These are phyloP conservation scores for Hemibagrus guttatus DNA, from an alignment of 2,797 vertebrate species.

Conservation along the genomic window DNA sequence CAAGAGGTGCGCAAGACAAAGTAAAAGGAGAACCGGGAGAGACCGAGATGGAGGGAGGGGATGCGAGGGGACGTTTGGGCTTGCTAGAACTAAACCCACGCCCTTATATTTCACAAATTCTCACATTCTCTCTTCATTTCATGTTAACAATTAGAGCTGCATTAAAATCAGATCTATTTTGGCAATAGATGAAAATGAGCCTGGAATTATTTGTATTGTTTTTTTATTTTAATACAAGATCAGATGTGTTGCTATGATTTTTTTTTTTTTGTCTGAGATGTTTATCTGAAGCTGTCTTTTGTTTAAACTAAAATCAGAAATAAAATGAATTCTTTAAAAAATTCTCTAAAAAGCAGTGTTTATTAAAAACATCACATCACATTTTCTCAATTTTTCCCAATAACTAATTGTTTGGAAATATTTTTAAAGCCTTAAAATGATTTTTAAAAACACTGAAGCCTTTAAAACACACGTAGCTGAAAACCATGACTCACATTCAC, in stretches of 20 bases:
- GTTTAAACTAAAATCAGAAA: too few species aligned
- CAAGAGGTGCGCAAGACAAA: slow-evolving; percentile 31
- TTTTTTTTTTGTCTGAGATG: background rate
- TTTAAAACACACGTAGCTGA: background rate
- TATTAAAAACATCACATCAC: background rate
- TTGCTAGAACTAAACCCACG: background rate
- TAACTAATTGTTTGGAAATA: too few species aligned
- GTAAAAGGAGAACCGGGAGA: background rate
- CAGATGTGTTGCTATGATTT: background rate
- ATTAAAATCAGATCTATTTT: too few species aligned
- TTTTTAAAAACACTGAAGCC: background rate
- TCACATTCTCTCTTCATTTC: background rate
- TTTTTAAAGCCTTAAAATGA: too few species aligned
- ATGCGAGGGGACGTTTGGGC: background rate
- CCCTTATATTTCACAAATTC: background rate
- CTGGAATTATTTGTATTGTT: background rate
- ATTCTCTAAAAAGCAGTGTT: background rate
- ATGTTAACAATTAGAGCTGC: too few species aligned
- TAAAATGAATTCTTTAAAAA: background rate
- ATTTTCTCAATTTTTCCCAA: too few species aligned
- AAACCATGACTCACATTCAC: background rate
- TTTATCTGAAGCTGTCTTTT: background rate
- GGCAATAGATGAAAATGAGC: too few species aligned
- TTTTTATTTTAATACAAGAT: background rate
- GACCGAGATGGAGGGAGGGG: slow-evolving; percentile 2